Base-by-base conservation (phyloP, 2,113 vertebrate species). In the Artemisiospiza belli region DNA sequence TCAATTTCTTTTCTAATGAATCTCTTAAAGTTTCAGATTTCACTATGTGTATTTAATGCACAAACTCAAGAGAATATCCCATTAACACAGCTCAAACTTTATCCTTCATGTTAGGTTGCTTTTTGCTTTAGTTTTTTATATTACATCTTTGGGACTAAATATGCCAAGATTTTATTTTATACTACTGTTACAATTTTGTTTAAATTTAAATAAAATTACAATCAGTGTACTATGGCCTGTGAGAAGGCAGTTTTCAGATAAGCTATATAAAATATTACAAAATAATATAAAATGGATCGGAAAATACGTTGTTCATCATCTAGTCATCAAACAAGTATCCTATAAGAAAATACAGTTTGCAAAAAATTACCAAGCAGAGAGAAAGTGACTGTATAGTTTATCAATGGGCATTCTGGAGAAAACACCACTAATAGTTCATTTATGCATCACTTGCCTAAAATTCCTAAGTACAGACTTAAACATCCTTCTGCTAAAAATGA, bases 201-300 rank as follows among this genome's bases (percentile, higher is more conserved):
- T 41, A 72, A 52, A 87, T 89, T 89, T 89, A 81, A 95, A 94
- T 90, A 87, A 89, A 91, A 87, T 75, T 2, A 75, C 57, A 77
- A 83, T 63, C 79, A 55, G 14, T 47, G 33, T 63, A 55, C 25
- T 47, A 46, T 12, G 74, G 72, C 39, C 30, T 61, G 35, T 66
- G 24, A 43, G 43, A 86, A 90, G 30, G 39, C 12, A 4, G 33
- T 66, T 93, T 86, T 76, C 59, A 77, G 18, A 39, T 43, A 74
- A 90, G 24, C 23, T 25, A 73, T 19, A 73, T 28, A 59, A 69
- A 86, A 88, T 74, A 89, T 58, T 93, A 83, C 76, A 55, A 82
- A 90, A 75, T 52, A 74, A 78, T 47, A 77, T 6, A 78, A 89
- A 87, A 83, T 37, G 4, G 19, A 92, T 87, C 10, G 31, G 43